Conservation (phyloP, 1,140 invertebrate genomes). For the Lanistes nyassanus region DNA sequence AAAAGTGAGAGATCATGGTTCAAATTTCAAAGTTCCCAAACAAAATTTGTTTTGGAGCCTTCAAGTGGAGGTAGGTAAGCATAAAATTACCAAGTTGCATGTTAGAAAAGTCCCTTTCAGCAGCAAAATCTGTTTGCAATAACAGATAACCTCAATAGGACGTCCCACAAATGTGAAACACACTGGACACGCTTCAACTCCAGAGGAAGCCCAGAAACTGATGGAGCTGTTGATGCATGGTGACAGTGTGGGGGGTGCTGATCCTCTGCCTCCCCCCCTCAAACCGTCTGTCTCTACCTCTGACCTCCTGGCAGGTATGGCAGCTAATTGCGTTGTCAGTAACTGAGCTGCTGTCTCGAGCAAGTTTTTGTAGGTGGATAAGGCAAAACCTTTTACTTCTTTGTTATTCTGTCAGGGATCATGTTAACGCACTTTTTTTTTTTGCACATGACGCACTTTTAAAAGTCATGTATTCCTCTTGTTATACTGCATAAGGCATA, state of each 20-base stretch:
- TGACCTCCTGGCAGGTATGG: constrained; percentile 30
- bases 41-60: background rate
- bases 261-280: constrained; percentile 36
- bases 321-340: background rate
- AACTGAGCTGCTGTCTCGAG: too few species aligned
- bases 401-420: too few species aligned
- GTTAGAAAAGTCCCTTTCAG: background rate
- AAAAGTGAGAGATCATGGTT: background rate
- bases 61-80: background rate
- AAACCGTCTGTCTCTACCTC: constrained; percentile 32
- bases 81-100: background rate
- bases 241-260: background rate
- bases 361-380: too few species aligned
- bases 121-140: background rate
- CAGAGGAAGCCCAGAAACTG: constrained; percentile 54
- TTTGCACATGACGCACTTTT: too few species aligned
- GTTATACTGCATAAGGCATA: too few species aligned
- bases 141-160: constrained; percentile 49
- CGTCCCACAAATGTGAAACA: constrained; percentile 61
- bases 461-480: too few species aligned
- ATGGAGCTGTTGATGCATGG: constrained; percentile 53
- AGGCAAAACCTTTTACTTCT: too few species aligned
- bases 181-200: constrained; percentile 50
- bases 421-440: too few species aligned
- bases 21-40: background rate